Evolutionary conservation across 1,140 invertebrate genomes (phyloP), one percentile per base, ranked within the genome.

Genomic region (Solenopsis invicta): DNA sequence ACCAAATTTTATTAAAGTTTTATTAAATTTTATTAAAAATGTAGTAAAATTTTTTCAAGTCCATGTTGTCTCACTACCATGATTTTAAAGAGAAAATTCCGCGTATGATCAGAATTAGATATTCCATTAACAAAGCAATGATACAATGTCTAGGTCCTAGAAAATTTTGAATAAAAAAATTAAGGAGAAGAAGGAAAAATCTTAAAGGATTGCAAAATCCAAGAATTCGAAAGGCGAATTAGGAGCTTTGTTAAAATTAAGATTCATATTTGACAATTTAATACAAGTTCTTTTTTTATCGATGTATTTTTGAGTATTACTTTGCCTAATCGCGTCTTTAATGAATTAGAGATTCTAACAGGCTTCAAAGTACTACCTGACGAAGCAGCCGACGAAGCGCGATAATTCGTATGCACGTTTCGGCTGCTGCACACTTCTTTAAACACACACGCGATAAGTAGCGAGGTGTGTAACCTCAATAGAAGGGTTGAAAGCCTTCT

Each of bases 381-480:
- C n/a, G 41, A 52, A 48, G 69, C 10, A 54, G 52, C 13, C 71
- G 50, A 34, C 67, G 64, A 81, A 86, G 72, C 41, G 88, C 54
- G 24, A 41, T 69, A 61, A 71, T 21, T 61, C 59, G 59, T 50
- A 66, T 71, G 71, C n/a, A 21, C 50, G 66, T 34, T 84, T 82
- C 48, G 72, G 45, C 12, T 61, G 45, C 3, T 75, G 18, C 37
- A 71, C 85, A 48, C 76, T 77, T 62, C 71, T 77, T 88, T 59
- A 59, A 77, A 77, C 34, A 66, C 8, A 75, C 21, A 29, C 67
- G 62, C 76, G 48, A 89, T 87, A 74, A 61, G 75, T 86, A 48
- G 62, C 45, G 52, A 87, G 72, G 56, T 54, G 54, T 69, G 84
- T 86, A 82, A 71, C 61, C 54, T 59, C 48, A 52, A 61, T 56